Conservation (phyloP, 2,888 invertebrate species). For the Ectemnius cavifrons region DNA sequence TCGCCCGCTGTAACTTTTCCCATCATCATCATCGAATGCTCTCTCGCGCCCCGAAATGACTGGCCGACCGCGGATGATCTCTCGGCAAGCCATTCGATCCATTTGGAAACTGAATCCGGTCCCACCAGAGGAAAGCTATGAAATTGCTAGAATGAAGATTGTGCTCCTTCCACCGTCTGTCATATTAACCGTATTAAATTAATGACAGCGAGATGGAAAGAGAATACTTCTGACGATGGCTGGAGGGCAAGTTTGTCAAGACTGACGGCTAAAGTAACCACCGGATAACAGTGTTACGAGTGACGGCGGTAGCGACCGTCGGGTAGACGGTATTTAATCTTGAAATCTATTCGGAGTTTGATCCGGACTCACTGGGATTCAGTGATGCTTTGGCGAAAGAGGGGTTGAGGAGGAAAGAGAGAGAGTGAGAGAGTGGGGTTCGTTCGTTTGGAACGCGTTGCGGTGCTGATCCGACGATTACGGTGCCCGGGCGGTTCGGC, state of each 20-base stretch:
- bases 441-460: constrained; percentile 35
- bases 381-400: not conserved
- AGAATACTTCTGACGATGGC: not conserved
- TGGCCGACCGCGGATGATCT: no score
- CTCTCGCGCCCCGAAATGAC: no score
- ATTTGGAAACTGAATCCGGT: no score
- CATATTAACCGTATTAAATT: not conserved
- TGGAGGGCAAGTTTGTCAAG: not conserved
- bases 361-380: constrained; percentile 1
- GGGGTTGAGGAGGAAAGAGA: constrained; percentile 16
- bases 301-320: not conserved
- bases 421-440: not conserved
- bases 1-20: constrained; percentile 32
- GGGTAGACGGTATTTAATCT: constrained; percentile 29
- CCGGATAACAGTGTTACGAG: constrained; percentile 6
- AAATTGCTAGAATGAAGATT: no score
- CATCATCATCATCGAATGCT: constrained; percentile 14
- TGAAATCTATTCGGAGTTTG: constrained; percentile 31
- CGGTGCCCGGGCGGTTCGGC: constrained; percentile 13
- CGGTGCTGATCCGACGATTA: constrained; percentile 43
- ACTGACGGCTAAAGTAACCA: constrained; percentile 5
- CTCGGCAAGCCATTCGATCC: no score
- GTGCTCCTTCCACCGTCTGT: not conserved
- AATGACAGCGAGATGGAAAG: not conserved
- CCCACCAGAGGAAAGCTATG: no score